Evolutionary conservation across 2,888 invertebrate species (phyloP).

Genomic region (Barypeithes pellucidus): DNA sequence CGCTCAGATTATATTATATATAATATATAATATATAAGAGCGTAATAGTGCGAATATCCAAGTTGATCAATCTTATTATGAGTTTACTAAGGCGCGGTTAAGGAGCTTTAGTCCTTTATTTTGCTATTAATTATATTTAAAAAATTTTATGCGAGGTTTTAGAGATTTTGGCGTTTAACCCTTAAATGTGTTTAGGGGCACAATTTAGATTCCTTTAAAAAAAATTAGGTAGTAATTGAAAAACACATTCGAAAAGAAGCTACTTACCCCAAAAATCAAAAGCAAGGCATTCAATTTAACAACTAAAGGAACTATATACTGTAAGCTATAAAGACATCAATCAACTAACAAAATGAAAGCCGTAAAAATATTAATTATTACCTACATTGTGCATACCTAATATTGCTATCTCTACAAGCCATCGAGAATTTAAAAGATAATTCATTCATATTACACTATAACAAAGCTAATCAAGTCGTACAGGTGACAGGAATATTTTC

Average conservation of each 20-base stretch:
- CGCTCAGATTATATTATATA: too few species aligned
- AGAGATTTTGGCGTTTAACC: too few species aligned
- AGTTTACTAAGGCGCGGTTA: too few species aligned
- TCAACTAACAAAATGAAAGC: constrained; percentile 17
- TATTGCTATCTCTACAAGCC: constrained; percentile 23
- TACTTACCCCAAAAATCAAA: constrained; percentile 1
- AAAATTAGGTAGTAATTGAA: neutral
- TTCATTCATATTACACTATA: constrained; percentile 10
- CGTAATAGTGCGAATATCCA: too few species aligned
- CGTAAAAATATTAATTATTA: constrained; percentile 12
- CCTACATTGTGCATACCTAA: constrained; percentile 15
- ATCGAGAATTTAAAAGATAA: constrained; percentile 24
- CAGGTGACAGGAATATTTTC: constrained; percentile 23
- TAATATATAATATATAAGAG: too few species aligned
- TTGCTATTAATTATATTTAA: too few species aligned
- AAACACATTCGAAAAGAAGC: neutral
- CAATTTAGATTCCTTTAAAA: neutral
- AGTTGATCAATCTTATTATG: too few species aligned
- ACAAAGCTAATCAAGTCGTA: constrained; percentile 16
- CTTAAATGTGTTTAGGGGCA: neutral
- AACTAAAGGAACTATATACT: constrained; percentile 13
- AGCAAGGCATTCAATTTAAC: neutral
- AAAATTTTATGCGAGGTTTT: too few species aligned
- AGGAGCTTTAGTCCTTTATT: too few species aligned
- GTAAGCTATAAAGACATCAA: constrained; percentile 2